These are phyloP conservation scores for Leptopilina boulardi DNA, from an alignment of 1,140 invertebrate genomes.

Conservation along the genomic window DNA sequence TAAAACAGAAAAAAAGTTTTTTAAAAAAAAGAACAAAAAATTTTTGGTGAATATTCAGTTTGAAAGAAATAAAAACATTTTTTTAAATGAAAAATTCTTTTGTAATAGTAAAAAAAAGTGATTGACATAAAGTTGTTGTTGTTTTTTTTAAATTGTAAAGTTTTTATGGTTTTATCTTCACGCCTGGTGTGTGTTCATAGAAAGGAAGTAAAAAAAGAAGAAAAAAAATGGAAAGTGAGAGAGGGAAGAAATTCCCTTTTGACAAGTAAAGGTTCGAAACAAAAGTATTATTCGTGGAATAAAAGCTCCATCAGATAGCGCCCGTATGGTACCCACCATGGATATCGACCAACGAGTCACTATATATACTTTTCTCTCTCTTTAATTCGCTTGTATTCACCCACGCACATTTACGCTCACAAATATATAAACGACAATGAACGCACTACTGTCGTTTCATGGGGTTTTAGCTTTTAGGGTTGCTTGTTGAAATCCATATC, in stretches of 20 bases:
- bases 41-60: too few relatives aligned
- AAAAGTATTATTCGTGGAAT: slow-evolving; percentile 52
- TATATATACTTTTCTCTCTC: neutral
- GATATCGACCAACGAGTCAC: slow-evolving; percentile 56
- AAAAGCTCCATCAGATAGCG: slow-evolving; percentile 57
- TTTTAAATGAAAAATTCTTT: neutral
- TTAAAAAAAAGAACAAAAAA: too few relatives aligned
- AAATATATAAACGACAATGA: neutral
- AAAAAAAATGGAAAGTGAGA: neutral
- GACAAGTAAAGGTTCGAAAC: slow-evolving; percentile 40
- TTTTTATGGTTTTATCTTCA: neutral
- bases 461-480: slow-evolving; percentile 33
- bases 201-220: neutral
- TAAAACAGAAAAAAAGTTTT: too few relatives aligned
- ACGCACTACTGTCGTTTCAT: slow-evolving; percentile 39
- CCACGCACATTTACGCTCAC: slow-evolving; percentile 31
- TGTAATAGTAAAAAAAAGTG: neutral
- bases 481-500: neutral
- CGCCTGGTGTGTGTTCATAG: slow-evolving; percentile 17
- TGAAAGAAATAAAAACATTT: neutral
- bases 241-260: slow-evolving; percentile 48
- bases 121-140: neutral
- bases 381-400: slow-evolving; percentile 13
- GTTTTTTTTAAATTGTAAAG: neutral
- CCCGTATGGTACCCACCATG: slow-evolving; percentile 44